phyloP scores from a whole-genome alignment of 1,140 invertebrate species.

The Ruditapes philippinarum region DNA sequence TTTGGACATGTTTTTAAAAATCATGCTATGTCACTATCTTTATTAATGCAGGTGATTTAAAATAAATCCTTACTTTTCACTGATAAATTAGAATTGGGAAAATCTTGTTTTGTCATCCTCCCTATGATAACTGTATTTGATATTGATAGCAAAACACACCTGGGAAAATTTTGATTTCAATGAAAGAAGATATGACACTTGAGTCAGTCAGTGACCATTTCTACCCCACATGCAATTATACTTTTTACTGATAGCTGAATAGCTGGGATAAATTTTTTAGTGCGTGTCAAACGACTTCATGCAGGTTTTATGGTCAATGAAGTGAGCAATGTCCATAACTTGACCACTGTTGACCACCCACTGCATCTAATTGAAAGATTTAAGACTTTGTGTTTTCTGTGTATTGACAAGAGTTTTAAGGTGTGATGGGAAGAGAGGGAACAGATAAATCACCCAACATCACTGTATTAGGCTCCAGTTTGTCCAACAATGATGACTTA shows the following conservation, averaged over 20 bases:
- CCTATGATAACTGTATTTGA: not conserved
- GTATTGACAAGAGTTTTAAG: no score
- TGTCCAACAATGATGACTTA: not conserved
- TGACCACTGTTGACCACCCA: slow-evolving; percentile 34
- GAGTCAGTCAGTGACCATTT: not conserved
- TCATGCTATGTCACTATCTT: not conserved
- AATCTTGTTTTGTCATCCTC: not conserved
- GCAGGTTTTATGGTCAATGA: slow-evolving; percentile 26
- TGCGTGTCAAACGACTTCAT: slow-evolving; percentile 7
- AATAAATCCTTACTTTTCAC: not conserved
- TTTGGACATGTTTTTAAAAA: not conserved
- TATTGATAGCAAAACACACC: slow-evolving; percentile 10
- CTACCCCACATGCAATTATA: not conserved
- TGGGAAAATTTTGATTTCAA: not conserved
- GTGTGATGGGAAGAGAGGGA: no score
- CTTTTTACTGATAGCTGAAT: not conserved
- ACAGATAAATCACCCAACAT: no score
- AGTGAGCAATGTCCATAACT: slow-evolving; percentile 30
- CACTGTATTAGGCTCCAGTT: not conserved
- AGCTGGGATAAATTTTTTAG: not conserved
- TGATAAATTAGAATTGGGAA: not conserved
- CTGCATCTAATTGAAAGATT: not conserved
- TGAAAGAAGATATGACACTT: not conserved
- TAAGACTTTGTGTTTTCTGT: not conserved
- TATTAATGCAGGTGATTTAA: not conserved